These are phyloP conservation scores for Pontoporia blainvillei DNA, from an alignment of 2,113 vertebrate genomes.

Conservation along the genomic window DNA sequence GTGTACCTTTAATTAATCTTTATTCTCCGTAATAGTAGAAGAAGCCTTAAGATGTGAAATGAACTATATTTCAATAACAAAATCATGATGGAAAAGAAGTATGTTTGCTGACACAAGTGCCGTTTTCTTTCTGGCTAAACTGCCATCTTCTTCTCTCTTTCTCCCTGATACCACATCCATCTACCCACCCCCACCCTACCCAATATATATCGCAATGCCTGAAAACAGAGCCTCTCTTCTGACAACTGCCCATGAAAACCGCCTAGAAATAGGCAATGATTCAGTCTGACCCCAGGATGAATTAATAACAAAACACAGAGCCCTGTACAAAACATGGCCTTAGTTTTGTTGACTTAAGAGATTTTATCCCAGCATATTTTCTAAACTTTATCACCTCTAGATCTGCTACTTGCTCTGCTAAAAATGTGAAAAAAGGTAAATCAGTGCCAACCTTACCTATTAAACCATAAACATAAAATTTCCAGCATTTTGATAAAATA, in stretches of 20 bases:
- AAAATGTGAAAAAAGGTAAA: not conserved
- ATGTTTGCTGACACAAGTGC: not conserved
- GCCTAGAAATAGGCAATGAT: not conserved
- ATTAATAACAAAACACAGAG: not conserved
- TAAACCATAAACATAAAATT: not conserved
- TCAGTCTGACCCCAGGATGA: not conserved
- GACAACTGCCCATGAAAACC: not conserved
- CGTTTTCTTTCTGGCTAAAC: not conserved
- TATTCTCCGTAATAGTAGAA: not conserved
- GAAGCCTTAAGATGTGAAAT: not conserved
- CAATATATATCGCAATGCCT: accelerated
- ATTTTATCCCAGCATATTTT: not conserved
- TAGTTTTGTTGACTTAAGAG: not conserved
- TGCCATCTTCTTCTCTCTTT: not conserved
- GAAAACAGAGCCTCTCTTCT: not conserved
- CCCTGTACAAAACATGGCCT: not conserved
- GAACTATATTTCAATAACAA: not conserved
- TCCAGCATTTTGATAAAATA: slow-evolving; percentile 7
- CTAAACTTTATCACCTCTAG: not conserved
- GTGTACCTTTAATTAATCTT: not conserved
- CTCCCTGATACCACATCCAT: not conserved
- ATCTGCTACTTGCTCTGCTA: not conserved
- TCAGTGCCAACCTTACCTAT: not conserved
- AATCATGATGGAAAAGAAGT: not conserved
- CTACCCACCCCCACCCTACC: not conserved